Evolutionary conservation across 64 coral and sea anemone genomes (phyloP).

Genomic region (Montipora sp.): DNA sequence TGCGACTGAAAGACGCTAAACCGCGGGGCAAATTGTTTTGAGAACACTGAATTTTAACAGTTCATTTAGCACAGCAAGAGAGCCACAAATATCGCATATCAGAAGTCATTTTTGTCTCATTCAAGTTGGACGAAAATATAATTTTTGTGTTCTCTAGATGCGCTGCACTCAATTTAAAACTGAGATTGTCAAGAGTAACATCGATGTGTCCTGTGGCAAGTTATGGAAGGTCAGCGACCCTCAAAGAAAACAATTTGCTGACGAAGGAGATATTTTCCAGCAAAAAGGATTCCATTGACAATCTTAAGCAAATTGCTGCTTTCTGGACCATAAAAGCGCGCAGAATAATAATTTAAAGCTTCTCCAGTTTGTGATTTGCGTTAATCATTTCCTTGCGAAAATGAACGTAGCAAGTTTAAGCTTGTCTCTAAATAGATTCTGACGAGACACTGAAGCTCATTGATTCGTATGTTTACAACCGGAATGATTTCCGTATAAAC

Average conservation of each 20-base stretch:
- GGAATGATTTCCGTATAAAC: not conserved
- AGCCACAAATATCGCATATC: not conserved
- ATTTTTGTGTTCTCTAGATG: not conserved
- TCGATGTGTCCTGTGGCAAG: not conserved
- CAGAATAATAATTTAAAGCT: not conserved
- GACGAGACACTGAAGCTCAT: too few species aligned
- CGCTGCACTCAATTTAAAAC: not conserved
- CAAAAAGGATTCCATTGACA: not conserved
- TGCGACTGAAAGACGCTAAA: too few species aligned
- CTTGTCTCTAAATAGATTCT: not conserved
- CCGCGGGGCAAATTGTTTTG: not conserved
- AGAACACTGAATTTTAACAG: not conserved
- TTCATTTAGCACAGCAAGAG: not conserved
- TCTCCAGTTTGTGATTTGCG: not conserved
- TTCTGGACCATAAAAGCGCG: not conserved
- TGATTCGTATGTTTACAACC: not conserved
- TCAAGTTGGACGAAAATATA: not conserved
- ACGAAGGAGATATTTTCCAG: constrained; percentile 1
- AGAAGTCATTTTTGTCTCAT: not conserved
- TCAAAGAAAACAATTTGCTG: not conserved
- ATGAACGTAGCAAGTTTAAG: not conserved
- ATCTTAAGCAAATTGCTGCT: not conserved
- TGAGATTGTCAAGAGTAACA: too few species aligned
- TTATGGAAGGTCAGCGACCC: not conserved
- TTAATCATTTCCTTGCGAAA: not conserved